Conservation (phyloP, 2,113 vertebrate species). For the Empidonax alnorum region DNA sequence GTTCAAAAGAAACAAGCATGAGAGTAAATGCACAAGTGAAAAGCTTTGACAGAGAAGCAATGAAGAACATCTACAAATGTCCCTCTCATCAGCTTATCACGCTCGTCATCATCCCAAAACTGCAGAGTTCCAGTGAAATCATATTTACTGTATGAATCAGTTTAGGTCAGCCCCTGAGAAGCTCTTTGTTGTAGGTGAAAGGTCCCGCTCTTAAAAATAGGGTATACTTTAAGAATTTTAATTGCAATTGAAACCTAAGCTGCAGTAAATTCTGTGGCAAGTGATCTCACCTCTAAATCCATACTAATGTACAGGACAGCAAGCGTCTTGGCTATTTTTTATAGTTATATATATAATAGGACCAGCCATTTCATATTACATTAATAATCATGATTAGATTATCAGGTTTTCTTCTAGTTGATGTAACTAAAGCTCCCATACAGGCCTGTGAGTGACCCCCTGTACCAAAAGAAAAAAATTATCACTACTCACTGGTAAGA, state of each 20-base stretch:
- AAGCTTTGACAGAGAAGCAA: background rate
- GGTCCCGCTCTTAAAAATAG: background rate
- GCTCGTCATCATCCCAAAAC: background rate
- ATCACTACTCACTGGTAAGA: conserved; percentile 25
- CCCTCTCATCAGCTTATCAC: background rate
- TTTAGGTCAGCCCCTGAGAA: background rate
- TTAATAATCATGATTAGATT: background rate
- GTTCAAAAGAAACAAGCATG: background rate
- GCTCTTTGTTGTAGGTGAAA: background rate
- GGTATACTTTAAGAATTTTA: background rate
- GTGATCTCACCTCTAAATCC: background rate
- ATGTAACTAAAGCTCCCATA: background rate
- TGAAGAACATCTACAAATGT: background rate
- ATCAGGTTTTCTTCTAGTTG: background rate
- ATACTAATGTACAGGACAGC: background rate
- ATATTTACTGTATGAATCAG: background rate
- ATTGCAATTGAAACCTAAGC: background rate
- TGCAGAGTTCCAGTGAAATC: background rate
- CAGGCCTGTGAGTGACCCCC: background rate
- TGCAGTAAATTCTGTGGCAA: conserved; percentile 7
- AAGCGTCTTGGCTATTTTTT: background rate
- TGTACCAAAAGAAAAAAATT: background rate
- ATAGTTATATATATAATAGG: background rate
- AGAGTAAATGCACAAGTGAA: background rate
- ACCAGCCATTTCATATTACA: background rate